These are phyloP conservation scores for Suricata suricatta DNA, from an alignment of 2,113 vertebrate species.

Conservation along the genomic window DNA sequence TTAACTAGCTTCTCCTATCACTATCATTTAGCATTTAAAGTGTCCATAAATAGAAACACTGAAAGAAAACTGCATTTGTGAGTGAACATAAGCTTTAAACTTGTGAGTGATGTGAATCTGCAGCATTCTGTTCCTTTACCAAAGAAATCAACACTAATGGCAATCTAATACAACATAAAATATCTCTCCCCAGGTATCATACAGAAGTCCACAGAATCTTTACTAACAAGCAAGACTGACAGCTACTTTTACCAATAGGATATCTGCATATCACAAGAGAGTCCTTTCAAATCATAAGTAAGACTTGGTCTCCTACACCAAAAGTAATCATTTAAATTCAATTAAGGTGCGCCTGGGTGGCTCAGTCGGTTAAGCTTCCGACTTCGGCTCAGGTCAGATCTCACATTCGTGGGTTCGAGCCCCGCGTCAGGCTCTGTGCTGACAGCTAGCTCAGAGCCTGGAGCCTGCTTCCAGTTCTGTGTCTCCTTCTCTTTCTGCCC, in stretches of 20 bases:
- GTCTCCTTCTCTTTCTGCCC: no score
- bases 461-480: no score
- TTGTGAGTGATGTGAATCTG: not conserved
- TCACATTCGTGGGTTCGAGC: no score
- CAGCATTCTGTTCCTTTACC: not conserved
- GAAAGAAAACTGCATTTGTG: conserved; percentile 1
- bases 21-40: not conserved
- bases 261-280: not conserved
- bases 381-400: no score
- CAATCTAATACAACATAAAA: not conserved
- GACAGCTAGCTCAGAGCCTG: no score
- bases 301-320: conserved; percentile 25
- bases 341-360: no score
- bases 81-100: conserved; percentile 30
- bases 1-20: not conserved
- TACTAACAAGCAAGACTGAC: not conserved
- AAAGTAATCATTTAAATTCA: not conserved
- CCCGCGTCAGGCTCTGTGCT: no score
- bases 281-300: not conserved
- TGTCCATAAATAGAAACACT: conserved; percentile 20
- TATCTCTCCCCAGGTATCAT: not conserved
- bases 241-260: not conserved
- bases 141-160: not conserved
- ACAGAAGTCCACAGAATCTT: not conserved
- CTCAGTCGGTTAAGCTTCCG: no score